Evolutionary conservation across 2,888 invertebrate genomes (phyloP).

Genomic region (Lissocephala sabroskyi): DNA sequence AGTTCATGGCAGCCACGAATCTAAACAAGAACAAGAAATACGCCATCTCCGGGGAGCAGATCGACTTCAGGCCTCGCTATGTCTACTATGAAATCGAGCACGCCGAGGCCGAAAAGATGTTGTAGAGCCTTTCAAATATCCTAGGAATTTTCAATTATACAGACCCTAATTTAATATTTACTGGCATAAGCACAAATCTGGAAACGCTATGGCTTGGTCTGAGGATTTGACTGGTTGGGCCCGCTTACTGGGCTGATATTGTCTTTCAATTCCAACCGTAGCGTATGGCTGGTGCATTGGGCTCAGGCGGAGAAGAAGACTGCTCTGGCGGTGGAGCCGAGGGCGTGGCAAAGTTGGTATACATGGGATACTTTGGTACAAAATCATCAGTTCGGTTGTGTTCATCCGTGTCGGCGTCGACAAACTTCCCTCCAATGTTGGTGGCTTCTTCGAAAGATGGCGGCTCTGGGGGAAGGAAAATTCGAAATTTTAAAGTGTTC

Average conservation of each 20-base stretch:
- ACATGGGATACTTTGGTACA: slow-evolving; percentile 45
- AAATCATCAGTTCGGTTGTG: slow-evolving; percentile 29
- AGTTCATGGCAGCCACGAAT: slow-evolving; percentile 54
- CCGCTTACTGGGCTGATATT: background rate
- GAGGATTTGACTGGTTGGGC: too few relatives aligned
- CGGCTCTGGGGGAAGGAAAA: slow-evolving; percentile 29
- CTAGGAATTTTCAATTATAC: background rate
- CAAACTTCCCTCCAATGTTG: slow-evolving; percentile 31
- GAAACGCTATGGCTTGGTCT: too few relatives aligned
- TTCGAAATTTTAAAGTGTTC: too few relatives aligned
- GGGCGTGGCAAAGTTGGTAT: slow-evolving; percentile 29
- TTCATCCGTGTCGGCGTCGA: slow-evolving; percentile 42
- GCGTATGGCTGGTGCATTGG: slow-evolving; percentile 13
- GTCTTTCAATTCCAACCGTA: background rate
- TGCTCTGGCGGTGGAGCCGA: slow-evolving; percentile 17
- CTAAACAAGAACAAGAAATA: slow-evolving; percentile 51
- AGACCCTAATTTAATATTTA: too few relatives aligned
- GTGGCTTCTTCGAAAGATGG: slow-evolving; percentile 47
- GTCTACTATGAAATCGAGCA: slow-evolving; percentile 56
- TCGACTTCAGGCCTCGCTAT: slow-evolving; percentile 60
- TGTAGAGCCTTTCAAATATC: background rate
- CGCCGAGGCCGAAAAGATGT: slow-evolving; percentile 15
- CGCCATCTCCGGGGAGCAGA: slow-evolving; percentile 41
- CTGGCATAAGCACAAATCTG: too few relatives aligned
- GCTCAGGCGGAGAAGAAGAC: background rate